These are phyloP conservation scores for Notamacropus eugenii DNA, from an alignment of 2,797 vertebrate species.

Conservation along the genomic window DNA sequence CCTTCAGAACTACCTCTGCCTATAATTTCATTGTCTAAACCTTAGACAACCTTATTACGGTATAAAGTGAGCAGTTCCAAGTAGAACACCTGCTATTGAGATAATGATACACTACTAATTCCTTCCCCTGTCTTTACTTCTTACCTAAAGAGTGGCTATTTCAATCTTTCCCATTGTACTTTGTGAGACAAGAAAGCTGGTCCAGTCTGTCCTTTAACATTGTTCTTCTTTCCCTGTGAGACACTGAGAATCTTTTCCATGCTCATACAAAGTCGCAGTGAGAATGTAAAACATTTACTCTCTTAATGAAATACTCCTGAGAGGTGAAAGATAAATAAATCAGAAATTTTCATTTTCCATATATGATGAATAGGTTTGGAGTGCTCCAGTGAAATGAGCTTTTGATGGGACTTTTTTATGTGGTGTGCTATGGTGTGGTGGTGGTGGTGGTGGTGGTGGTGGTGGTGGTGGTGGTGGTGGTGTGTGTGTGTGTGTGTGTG, in stretches of 20 bases:
- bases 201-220: slow-evolving; percentile 2
- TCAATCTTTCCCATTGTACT: slow-evolving; percentile 18
- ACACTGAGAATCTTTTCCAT: neutral
- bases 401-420: too few relatives aligned
- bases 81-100: neutral
- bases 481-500: neutral
- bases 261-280: neutral
- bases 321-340: slow-evolving; percentile 34
- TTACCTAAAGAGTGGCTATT: slow-evolving; percentile 18
- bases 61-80: slow-evolving; percentile 3
- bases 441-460: too few relatives aligned
- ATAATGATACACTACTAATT: neutral
- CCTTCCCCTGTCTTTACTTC: slow-evolving; percentile 9
- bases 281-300: neutral
- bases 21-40: neutral
- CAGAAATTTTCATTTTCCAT: neutral
- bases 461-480: too few relatives aligned
- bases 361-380: neutral
- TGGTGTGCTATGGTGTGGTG: too few relatives aligned
- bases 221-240: neutral
- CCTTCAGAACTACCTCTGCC: neutral
- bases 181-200: neutral
- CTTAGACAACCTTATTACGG: neutral
- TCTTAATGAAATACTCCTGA: neutral
- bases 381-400: neutral